These are phyloP conservation scores for Atrichornis clamosus DNA, from an alignment of 2,113 vertebrate genomes.

Conservation along the genomic window DNA sequence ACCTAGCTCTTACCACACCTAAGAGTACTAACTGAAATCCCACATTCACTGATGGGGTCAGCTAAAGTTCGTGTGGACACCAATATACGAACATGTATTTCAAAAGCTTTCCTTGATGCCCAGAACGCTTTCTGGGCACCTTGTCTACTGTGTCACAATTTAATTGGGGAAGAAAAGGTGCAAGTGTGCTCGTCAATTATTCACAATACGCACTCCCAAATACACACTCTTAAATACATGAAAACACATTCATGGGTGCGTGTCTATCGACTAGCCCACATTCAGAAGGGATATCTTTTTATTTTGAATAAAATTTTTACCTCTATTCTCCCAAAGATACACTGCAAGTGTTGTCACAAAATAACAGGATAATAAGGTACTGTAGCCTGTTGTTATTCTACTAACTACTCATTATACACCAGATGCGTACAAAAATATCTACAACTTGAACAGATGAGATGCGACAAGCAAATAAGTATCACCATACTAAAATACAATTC, in stretches of 20 bases:
- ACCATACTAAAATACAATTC: background rate
- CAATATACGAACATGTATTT: background rate
- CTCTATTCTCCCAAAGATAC: slow-evolving; percentile 29
- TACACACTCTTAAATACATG: background rate
- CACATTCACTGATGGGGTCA: background rate
- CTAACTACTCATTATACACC: slow-evolving; percentile 64
- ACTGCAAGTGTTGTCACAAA: slow-evolving; percentile 53
- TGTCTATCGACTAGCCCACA: background rate
- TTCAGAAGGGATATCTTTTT: slow-evolving; percentile 19
- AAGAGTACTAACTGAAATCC: background rate
- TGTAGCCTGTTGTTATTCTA: slow-evolving; percentile 52
- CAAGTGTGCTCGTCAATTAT: background rate
- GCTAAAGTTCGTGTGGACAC: background rate
- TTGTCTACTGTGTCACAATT: background rate
- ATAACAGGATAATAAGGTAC: slow-evolving; percentile 65
- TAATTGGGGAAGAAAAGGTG: background rate
- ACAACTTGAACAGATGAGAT: slow-evolving; percentile 58
- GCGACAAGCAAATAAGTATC: slow-evolving; percentile 40
- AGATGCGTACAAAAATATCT: slow-evolving; percentile 28
- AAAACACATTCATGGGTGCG: background rate
- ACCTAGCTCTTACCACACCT: background rate
- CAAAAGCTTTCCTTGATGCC: background rate
- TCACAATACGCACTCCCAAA: background rate
- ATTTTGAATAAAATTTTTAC: slow-evolving; percentile 39
- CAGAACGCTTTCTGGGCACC: background rate